Percentiles rank a stretch among this genome's conserved stretches.
Evolutionary conservation across 64 coral and sea anemone species (phyloP).

Genomic region (Dendrophyllia cribrosa): DNA sequence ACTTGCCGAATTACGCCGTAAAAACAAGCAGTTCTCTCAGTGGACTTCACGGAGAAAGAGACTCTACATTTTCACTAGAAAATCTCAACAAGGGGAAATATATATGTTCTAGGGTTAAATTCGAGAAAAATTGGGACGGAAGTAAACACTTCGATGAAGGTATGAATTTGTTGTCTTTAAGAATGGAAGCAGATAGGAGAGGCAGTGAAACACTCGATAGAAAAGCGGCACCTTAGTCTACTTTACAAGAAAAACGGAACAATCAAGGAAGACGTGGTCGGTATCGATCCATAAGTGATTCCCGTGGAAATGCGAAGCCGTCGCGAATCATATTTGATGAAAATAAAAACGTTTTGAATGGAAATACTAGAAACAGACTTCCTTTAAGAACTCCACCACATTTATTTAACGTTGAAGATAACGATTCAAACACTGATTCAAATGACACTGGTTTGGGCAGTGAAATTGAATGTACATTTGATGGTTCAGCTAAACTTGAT

Average conservation of each 20-base stretch:
- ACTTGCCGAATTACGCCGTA: neutral
- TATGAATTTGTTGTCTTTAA: neutral
- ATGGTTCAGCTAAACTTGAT: slow-evolving; percentile 52
- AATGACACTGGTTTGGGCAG: slow-evolving; percentile 42
- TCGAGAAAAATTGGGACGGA: too few relatives aligned
- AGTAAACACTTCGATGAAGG: neutral
- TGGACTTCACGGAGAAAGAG: neutral
- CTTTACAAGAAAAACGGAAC: neutral
- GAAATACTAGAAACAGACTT: neutral
- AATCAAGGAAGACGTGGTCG: neutral
- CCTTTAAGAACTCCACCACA: neutral
- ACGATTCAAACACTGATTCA: slow-evolving; percentile 30
- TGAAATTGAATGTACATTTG: slow-evolving; percentile 33
- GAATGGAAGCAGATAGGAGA: neutral
- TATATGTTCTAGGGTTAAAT: neutral
- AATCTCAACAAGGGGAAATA: neutral
- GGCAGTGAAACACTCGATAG: neutral
- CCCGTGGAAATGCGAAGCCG: neutral
- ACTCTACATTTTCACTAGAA: neutral
- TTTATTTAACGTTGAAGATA: neutral
- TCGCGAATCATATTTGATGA: neutral
- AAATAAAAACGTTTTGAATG: neutral
- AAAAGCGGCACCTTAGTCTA: neutral
- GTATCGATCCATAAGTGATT: neutral
- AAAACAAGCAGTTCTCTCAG: neutral